Percentiles rank a stretch among this genome's conserved stretches.
Conservation (phyloP, 1,140 invertebrate species). For the Bombus soroeensis region DNA sequence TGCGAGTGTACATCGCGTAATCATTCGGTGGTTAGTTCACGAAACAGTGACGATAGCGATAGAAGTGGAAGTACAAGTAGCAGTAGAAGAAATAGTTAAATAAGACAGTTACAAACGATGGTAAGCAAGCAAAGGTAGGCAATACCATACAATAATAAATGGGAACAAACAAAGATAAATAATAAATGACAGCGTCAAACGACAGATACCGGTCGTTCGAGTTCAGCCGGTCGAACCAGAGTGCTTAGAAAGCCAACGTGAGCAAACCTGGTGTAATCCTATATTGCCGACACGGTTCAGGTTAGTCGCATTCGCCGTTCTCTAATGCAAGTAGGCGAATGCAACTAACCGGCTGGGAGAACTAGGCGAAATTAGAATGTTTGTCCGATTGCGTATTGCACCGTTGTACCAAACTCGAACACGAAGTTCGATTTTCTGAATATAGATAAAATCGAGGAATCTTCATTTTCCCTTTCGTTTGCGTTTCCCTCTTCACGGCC, state of each 20-base stretch:
- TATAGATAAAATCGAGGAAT: too few relatives aligned
- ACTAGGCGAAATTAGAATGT: conserved; percentile 76
- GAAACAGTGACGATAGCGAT: not conserved
- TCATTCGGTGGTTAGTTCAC: not conserved
- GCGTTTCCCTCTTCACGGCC: too few relatives aligned
- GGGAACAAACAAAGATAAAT: not conserved
- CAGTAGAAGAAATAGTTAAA: too few relatives aligned
- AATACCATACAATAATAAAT: not conserved
- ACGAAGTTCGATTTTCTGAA: conserved; percentile 33
- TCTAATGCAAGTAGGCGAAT: conserved; percentile 70
- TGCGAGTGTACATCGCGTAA: too few relatives aligned
- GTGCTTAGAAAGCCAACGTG: conserved; percentile 68
- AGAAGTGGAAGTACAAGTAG: too few relatives aligned
- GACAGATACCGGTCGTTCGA: not conserved
- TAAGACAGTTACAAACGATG: too few relatives aligned
- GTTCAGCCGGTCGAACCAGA: conserved; percentile 7
- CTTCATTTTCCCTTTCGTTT: too few relatives aligned
- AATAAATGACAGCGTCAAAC: not conserved
- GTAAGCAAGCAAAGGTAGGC: not conserved
- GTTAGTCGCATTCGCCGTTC: conserved; percentile 58
- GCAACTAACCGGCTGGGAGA: conserved; percentile 69
- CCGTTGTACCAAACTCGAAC: conserved; percentile 42
- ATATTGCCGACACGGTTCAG: conserved; percentile 70
- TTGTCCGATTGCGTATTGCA: conserved; percentile 57
- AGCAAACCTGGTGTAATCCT: conserved; percentile 67